Base-by-base conservation (phyloP, 1,140 invertebrate genomes). In the Rhagoletis zephyria region DNA sequence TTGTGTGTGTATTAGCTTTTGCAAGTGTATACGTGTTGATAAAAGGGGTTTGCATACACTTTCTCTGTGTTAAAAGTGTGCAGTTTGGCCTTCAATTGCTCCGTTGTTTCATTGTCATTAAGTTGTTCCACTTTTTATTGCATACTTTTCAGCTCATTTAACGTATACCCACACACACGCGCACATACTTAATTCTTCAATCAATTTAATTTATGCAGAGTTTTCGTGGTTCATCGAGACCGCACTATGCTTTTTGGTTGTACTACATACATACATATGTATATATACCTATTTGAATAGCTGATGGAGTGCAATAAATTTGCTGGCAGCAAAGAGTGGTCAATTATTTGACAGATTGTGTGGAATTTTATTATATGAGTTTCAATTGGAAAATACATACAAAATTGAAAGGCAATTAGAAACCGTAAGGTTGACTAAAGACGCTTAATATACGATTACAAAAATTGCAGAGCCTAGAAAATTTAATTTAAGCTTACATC, bases 121-220 rank as follows among this genome's bases (percentile, higher is more conserved):
- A 81, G 19, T 81, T 56, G 48, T 81, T 56, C 48, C 74, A n/a
- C n/a, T 14, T 81, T 81, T 81, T 81, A 81, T 81, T 81, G 74
- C 74, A 81, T 81, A 81, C 74, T 81, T 81, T 81, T 81, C 74
- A 56, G 74, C 74, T 81, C 74, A 81, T 56, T 81, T 81, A n/a
- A n/a, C 74, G 30, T 81, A 81, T 48, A 48, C 6, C 51, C 74
- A 81, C 30, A 16, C 19, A 81, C 56, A 19, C 74, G 3, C 61
- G 16, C 14, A 16, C 12, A 4, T n/a, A n/a, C 9, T 12, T 14
- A 4, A 63, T 63, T 14, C 61, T 7, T 56, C 16, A 42, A 12
- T 14, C 70, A 12, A 74, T 74, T 74, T 48, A 74, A 74, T 74
- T 14, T 63, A 63, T 16, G n/a, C 4, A 63, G 7, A 63, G 16